Base-by-base conservation (phyloP, 2,888 invertebrate species). In the Mythimna loreyi region DNA sequence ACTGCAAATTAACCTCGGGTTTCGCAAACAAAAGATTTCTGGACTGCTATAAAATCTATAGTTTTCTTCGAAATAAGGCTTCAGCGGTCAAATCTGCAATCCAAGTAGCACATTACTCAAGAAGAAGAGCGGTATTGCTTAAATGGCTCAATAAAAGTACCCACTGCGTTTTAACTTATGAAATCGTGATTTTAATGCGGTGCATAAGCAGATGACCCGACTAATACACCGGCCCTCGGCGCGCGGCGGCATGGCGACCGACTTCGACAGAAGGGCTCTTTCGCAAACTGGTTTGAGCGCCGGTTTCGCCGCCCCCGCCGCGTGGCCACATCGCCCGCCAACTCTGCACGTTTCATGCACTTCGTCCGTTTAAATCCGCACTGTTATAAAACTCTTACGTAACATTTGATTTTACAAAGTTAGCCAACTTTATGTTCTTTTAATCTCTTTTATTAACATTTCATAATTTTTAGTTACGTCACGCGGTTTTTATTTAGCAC, bases 211-310 rank as follows among this genome's bases (percentile, higher is more conserved):
- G 88, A 90, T 90, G 91, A 89, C 87, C 89, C 82, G 86, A 82
- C 86, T 91, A 90, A 89, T 89, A 86, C 88, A 87, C 88, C 83
- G 89, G 87, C 84, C 85, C 84, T 85, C 78, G 79, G 84, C 80
- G 80, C 82, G 75, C 81, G 82, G 83, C 75, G 65, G 75, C 78
- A 84, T 82, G 86, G 85, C 89, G 87, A 88, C 89, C 89, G 88
- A 89, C 87, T 89, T 90, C 84, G 86, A 84, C 87, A 87, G 86
- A 91, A 91, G 91, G 89, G 90, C 89, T 90, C 91, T 92, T 91
- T 91, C 86, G 90, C 92, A 92, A 94, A 94, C 94, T 87, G 91
- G 93, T 94, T 92, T 91, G 87, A 87, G 86, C 80, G 84, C 87
- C 83, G 78, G 83, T 81, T 83, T 83, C 53, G 81, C 84, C 85